Evolutionary conservation across 2,888 invertebrate genomes (phyloP), one percentile per base, ranked within the genome.

Genomic region (Rhyacophila evoluta): DNA sequence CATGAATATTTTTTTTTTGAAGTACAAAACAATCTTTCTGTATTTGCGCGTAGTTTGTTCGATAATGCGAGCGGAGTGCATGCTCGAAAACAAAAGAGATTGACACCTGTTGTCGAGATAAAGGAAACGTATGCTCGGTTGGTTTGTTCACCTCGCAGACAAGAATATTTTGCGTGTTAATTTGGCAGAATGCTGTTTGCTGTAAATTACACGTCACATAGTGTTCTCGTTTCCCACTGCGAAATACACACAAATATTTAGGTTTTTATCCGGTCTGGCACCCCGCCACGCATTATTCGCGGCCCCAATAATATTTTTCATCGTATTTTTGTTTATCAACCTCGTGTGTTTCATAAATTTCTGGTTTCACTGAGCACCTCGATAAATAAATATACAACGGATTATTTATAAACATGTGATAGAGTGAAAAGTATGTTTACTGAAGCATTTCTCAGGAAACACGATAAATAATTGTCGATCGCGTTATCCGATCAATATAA

Each of bases 181-280:
- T 55, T 55, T 25, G 55, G 19, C 55, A 55, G 55, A 19, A 19
- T 19, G 55, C 19, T 55, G 25, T 8, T 19, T 55, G 25, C 25
- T 19, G 55, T 55, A 25, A 55, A 55, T 55, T 55, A 55, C 55
- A 55, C 55, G 55, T 55, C 55, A 19, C 55, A 25, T 55, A 8
- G 55, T 55, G 55, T 55, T 15, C 55, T 55, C 55, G 19, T 25
- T 55, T 55, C 19, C 55, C 55, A 55, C 15, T 55, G 19, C 55
- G 15, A 55, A 55, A 55, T n/a, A n/a, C 10, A 55, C 55, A 19
- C 15, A 2, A 8, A 55, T 55, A 55, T 55, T 55, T 55, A 25
- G 55, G 55, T 55, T 55, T 55, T 55, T 55, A 55, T 55, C 55
- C 55, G 55, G 55, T 55, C 55, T 55, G 55, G 55, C 55, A 55